phyloP scores from a whole-genome alignment of 2,113 vertebrate genomes.

The Stegastes partitus region DNA sequence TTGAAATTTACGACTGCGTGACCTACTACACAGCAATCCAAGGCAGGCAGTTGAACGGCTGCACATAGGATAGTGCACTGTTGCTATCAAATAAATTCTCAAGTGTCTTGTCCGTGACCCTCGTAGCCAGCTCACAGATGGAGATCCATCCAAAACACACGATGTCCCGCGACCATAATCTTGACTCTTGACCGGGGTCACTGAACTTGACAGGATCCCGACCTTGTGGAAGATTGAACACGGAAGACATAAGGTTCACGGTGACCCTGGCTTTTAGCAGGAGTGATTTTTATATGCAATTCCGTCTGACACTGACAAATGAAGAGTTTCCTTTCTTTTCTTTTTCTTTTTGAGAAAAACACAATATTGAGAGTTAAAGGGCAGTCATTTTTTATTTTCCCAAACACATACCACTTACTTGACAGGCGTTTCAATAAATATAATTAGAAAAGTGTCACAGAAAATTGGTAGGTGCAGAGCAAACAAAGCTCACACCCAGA shows the following conservation, averaged over 20 bases:
- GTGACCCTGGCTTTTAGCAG: constrained; percentile 67
- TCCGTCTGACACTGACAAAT: constrained; percentile 52
- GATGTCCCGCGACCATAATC: constrained; percentile 49
- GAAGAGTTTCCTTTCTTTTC: constrained; percentile 28
- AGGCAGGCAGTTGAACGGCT: constrained; percentile 29
- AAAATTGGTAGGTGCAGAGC: background rate
- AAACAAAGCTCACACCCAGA: constrained; percentile 1
- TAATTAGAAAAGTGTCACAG: constrained; percentile 15
- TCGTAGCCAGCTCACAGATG: constrained; percentile 48
- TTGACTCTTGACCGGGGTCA: constrained; percentile 58
- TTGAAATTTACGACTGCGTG: constrained; percentile 57
- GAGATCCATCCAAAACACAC: constrained; percentile 47
- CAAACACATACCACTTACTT: background rate
- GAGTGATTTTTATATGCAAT: constrained; percentile 53
- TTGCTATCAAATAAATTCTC: constrained; percentile 52
- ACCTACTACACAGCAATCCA: constrained; percentile 29
- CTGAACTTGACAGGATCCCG: constrained; percentile 65
- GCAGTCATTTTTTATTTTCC: constrained; percentile 10
- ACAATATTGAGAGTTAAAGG: constrained; percentile 21
- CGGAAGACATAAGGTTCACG: constrained; percentile 37
- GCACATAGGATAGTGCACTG: constrained; percentile 24
- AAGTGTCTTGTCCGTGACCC: constrained; percentile 62
- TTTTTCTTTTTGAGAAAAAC: constrained; percentile 33
- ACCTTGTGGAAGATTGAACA: constrained; percentile 63
- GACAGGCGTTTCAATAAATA: constrained; percentile 11